Conservation (phyloP, 2,888 invertebrate genomes). For the Eupithecia tripunctaria region DNA sequence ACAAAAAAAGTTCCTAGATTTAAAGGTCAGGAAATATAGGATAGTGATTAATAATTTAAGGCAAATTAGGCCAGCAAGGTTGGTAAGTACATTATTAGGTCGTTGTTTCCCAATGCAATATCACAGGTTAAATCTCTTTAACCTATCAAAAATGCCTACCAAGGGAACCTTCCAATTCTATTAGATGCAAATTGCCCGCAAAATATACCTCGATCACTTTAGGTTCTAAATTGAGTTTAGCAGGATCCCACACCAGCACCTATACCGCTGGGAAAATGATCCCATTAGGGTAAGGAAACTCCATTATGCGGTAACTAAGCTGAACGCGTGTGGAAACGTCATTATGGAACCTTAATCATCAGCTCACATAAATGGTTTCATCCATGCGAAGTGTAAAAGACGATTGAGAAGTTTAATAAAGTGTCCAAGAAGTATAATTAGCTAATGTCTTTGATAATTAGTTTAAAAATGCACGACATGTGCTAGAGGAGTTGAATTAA, state of each 20-base stretch:
- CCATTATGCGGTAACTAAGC: conserved; percentile 75
- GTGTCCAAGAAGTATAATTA: not conserved
- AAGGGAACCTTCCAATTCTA: conserved; percentile 22
- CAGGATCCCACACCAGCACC: conserved; percentile 53
- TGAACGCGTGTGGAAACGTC: conserved; percentile 65
- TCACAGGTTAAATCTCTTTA: not conserved
- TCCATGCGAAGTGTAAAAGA: conserved; percentile 12
- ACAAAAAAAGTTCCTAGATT: not conserved
- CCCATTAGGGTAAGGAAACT: conserved; percentile 72
- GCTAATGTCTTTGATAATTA: not conserved
- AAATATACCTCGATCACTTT: conserved; percentile 40
- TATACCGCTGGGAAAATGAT: conserved; percentile 71
- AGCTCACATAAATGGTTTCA: conserved; percentile 39
- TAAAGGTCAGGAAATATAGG: not conserved
- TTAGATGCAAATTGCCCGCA: conserved; percentile 21
- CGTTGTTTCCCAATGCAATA: not conserved
- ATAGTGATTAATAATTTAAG: not conserved
- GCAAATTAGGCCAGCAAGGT: not conserved
- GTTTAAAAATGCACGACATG: not conserved
- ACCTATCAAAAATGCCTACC: not conserved
- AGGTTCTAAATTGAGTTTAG: conserved; percentile 52
- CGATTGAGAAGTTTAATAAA: conserved; percentile 8
- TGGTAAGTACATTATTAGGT: too few species aligned
- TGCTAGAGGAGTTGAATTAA: not conserved
- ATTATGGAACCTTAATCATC: conserved; percentile 61